Base-by-base conservation (phyloP, 2,888 invertebrate species). In the Podabrus alpinus region DNA sequence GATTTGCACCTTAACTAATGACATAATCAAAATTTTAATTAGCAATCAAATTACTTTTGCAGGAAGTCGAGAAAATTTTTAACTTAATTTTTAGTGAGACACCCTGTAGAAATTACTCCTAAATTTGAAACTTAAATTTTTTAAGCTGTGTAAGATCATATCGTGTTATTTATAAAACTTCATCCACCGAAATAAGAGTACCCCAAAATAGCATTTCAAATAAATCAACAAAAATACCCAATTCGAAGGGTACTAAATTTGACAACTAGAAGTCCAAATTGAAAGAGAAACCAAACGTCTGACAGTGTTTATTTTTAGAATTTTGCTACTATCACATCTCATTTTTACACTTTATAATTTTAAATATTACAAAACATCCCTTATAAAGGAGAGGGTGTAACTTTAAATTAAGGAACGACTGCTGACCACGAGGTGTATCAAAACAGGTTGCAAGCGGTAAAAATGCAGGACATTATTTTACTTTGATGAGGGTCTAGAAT, bases 401-500 rank as follows among this genome's bases (percentile, higher is more conserved):
- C 74, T 64, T 72, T 75, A 78, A 79, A 75, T 19, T 77, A 72
- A 77, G 73, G 66, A 73, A 76, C 66, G 77, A 78, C 78, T 76
- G 77, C 79, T 80, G 79, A 79, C 80, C 80, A 78, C 68, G 78
- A 77, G 76, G 78, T 78, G 73, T 78, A 77, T 79, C 78, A 76
- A 80, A 81, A 82, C 83, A 83, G 83, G 83, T 83, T 83, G 83
- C 82, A 82, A 83, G 83, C 83, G 83, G 81, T 79, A 77, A 81
- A 81, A 79, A 76, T 82, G 79, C 79, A 76, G 81, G 82, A 82
- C 83, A 83, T 84, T 84, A 85, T 84, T 84, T 84, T 83, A 82
- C 81, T 81, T 84, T 86, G 86, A 87, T 86, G 86, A 86, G 86
- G 87, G 87, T 86, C 83, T 80, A 77, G 83, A 86, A 86, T 86